phyloP scores from a whole-genome alignment of 2,797 vertebrate species.

The Amphiprion clarkii region DNA sequence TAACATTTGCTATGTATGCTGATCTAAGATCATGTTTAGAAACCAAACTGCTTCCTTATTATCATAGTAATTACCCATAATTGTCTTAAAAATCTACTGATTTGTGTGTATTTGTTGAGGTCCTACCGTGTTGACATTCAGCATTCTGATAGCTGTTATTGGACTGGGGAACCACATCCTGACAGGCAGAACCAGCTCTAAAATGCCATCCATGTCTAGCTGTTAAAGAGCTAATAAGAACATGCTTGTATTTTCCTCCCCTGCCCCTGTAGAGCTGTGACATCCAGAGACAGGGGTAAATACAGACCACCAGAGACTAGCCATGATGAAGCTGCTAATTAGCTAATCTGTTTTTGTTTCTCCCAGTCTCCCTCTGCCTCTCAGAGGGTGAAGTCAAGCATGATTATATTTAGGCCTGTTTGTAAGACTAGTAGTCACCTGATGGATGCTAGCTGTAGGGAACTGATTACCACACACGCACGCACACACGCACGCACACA shows the following conservation, averaged over 20 bases:
- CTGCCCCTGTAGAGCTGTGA: neutral
- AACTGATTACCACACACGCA: slow-evolving; percentile 21
- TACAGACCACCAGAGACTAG: slow-evolving; percentile 22
- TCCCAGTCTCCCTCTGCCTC: neutral
- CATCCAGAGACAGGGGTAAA: neutral
- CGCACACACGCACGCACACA: slow-evolving; percentile 1
- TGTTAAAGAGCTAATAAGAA: slow-evolving; percentile 14
- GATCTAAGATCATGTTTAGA: neutral
- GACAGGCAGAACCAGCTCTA: neutral
- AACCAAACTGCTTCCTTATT: neutral
- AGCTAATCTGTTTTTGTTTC: slow-evolving; percentile 6
- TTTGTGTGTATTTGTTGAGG: neutral
- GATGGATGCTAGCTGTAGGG: slow-evolving; percentile 15
- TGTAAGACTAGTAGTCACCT: slow-evolving; percentile 33
- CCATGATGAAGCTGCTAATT: slow-evolving; percentile 31
- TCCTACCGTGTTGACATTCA: neutral
- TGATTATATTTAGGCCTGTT: slow-evolving; percentile 46
- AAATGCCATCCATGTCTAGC: slow-evolving; percentile 2
- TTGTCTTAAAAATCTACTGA: neutral
- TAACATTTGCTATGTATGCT: no score
- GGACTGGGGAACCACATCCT: neutral
- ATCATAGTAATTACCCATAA: neutral
- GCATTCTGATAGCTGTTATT: neutral
- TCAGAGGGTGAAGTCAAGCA: slow-evolving; percentile 29
- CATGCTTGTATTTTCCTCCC: neutral